Evolutionary conservation across 1,140 invertebrate species (phyloP).

Genomic region (Hycleus phaleratus): DNA sequence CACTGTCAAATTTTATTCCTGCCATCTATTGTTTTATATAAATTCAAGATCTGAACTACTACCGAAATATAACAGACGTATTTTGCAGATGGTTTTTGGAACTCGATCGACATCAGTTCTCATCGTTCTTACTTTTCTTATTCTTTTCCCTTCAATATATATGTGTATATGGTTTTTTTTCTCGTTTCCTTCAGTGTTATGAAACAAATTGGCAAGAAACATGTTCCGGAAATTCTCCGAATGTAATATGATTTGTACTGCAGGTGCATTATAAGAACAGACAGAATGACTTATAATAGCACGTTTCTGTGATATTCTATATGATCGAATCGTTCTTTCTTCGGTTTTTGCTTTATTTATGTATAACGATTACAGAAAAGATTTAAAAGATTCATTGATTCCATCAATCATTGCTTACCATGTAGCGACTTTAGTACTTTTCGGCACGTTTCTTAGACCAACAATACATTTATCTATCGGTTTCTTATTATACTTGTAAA

Average conservation of each 20-base stretch:
- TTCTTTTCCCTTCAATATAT: no score
- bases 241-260: not conserved
- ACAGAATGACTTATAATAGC: not conserved
- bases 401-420: not conserved
- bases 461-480: no score
- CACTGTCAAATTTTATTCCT: no score
- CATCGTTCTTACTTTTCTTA: no score
- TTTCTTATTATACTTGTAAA: no score
- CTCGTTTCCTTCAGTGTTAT: not conserved
- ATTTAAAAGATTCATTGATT: not conserved
- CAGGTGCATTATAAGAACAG: not conserved
- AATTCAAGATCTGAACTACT: no score
- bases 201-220: not conserved
- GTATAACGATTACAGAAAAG: not conserved
- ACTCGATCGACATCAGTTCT: no score
- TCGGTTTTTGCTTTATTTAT: not conserved
- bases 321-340: no score
- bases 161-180: no score
- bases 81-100: no score
- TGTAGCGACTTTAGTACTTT: not conserved
- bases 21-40: no score
- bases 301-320: not conserved
- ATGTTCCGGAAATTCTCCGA: not conserved
- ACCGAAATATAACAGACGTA: no score
- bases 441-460: not conserved